Evolutionary conservation across 1,140 invertebrate genomes (phyloP), one percentile per base, ranked within the genome.

Genomic region (Achroia grisella): DNA sequence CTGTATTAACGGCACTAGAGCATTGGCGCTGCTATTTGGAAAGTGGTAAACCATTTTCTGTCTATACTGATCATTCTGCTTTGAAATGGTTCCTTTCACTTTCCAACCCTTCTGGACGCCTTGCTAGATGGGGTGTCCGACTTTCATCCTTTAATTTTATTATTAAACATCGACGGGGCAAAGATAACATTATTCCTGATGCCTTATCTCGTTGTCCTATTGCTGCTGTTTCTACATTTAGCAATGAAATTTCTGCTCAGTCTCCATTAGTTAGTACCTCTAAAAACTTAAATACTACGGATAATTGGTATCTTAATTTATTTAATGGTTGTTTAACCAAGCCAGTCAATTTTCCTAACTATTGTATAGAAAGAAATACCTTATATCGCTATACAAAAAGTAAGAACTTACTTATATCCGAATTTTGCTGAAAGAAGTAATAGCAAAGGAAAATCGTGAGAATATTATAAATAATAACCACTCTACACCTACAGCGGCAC

Each of bases 51-150:
- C 34, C 15, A 0, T 67, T 62, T 23, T 40, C 37, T 1, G 59
- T 64, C 6, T 63, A 46, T 40, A 61, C 64, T 4, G 60, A 63
- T 14, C 60, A 62, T 15, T 30, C 17, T 12, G 49, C 66, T 0
- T 44, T 70, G 4, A 62, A 70, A 42, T 70, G 62, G 59, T 66
- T 66, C 27, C 11, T 65, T 0, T 65, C 65, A 1, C 55, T 86
- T 1, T 81, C 74, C 50, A 73, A 62, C 11, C 49, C 56, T 23
- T 53, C 53, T 29, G 62, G 69, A 23, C 33, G 67, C 11, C 30
- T 66, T 4, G 63, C 66, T 8, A 34, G 66, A 6, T 75, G 65
- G 68, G 61, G 55, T 12, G 45, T 71, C 8, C 53, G 63, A 8
- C 40, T 64, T 0, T 62, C 65, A 4, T 10, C 46, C 1, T 75